These are phyloP conservation scores for Zaprionus obscuricornis DNA, from an alignment of 2,888 invertebrate species.

Conservation along the genomic window DNA sequence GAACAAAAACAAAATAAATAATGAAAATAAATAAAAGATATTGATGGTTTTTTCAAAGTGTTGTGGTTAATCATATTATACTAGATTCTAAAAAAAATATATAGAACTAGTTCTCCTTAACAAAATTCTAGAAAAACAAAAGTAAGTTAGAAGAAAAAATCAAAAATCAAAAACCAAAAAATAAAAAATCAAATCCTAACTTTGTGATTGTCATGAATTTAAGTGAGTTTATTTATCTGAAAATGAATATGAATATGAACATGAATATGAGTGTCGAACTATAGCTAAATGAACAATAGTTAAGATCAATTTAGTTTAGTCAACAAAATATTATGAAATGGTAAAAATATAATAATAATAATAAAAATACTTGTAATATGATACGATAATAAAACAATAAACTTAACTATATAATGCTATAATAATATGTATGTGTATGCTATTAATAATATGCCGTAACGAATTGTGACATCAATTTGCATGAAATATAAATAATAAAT, in stretches of 20 bases:
- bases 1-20: not conserved
- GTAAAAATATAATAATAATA: slow-evolving; percentile 14
- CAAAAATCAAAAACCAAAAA: slow-evolving; percentile 14
- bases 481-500: slow-evolving; percentile 41
- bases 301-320: slow-evolving; percentile 47
- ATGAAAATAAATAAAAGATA: slow-evolving; percentile 8
- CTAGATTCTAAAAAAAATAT: too few relatives aligned
- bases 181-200: slow-evolving; percentile 69
- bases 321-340: slow-evolving; percentile 44
- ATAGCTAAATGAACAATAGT: slow-evolving; percentile 48
- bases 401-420: slow-evolving; percentile 9
- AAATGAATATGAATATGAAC: slow-evolving; percentile 23
- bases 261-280: not conserved
- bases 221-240: slow-evolving; percentile 53
- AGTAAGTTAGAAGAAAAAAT: slow-evolving; percentile 24
- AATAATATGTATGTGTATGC: slow-evolving; percentile 7
- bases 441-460: slow-evolving; percentile 30
- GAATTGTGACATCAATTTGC: slow-evolving; percentile 50
- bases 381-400: slow-evolving; percentile 34
- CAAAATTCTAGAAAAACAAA: slow-evolving; percentile 33
- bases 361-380: slow-evolving; percentile 8
- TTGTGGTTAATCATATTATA: too few relatives aligned
- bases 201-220: slow-evolving; percentile 76
- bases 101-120: slow-evolving; percentile 41
- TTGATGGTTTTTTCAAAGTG: slow-evolving; percentile 45